Percentiles rank a stretch among this genome's conserved stretches.
These are phyloP conservation scores for Monomorium pharaonis DNA, from an alignment of 1,140 invertebrate species.

Conservation along the genomic window DNA sequence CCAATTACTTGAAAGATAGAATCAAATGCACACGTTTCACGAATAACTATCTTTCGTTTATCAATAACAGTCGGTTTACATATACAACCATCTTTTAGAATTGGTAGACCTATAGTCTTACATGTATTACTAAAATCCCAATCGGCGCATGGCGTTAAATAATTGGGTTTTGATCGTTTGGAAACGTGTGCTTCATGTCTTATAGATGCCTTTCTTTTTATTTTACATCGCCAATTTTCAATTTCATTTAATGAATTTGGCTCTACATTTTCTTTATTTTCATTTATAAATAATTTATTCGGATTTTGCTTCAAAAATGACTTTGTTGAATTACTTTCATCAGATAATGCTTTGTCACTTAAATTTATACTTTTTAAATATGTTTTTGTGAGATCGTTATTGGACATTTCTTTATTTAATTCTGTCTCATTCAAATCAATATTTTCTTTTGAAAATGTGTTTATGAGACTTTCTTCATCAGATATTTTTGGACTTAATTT, in stretches of 20 bases:
- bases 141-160: neutral
- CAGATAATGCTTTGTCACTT: too few species aligned
- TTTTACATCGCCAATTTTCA: constrained; percentile 45
- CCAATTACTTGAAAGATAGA: neutral
- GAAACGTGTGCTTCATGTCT: neutral
- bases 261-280: constrained; percentile 30
- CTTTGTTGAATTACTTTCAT: constrained; percentile 9
- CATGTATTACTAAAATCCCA: neutral
- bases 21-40: constrained; percentile 3
- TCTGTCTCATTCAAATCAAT: neutral
- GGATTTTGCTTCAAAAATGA: too few species aligned
- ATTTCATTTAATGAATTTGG: neutral
- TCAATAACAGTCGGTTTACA: neutral
- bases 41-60: neutral
- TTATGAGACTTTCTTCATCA: too few species aligned
- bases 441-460: too few species aligned
- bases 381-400: too few species aligned
- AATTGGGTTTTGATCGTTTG: neutral
- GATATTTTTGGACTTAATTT: too few species aligned
- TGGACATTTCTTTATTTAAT: too few species aligned
- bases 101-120: neutral
- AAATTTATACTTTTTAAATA: too few species aligned
- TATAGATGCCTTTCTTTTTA: constrained; percentile 14
- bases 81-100: neutral
- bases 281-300: too few species aligned